Conservation (phyloP, 64 coral and sea anemone species). For the Montipora sp. region DNA sequence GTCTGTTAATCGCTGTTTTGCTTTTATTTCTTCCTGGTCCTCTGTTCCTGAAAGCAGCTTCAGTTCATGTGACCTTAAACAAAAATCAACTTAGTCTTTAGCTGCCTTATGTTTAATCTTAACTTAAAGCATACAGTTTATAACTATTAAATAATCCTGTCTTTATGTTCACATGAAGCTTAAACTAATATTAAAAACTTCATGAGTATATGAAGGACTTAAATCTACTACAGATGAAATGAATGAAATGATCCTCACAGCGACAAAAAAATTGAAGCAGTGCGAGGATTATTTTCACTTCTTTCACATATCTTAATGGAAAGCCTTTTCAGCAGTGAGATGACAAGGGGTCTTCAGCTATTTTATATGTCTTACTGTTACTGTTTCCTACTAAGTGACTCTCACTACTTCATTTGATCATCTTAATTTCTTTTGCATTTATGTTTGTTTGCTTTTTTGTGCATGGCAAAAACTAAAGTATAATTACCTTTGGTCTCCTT, state of each 20-base stretch:
- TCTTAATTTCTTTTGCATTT: not conserved
- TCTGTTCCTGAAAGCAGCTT: constrained; percentile 54
- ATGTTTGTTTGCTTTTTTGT: not conserved
- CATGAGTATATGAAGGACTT: constrained; percentile 42
- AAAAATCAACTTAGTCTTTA: constrained; percentile 49
- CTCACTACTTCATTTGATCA: not conserved
- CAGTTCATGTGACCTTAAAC: constrained; percentile 65
- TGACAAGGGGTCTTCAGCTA: not conserved
- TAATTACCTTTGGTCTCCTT: constrained; percentile 22
- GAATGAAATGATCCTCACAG: not conserved
- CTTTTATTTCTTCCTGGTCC: constrained; percentile 60
- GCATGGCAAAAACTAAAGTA: not conserved
- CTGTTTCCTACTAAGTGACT: not conserved
- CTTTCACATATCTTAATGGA: not conserved
- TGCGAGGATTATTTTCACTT: not conserved
- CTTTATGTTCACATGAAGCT: constrained; percentile 21
- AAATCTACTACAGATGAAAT: too few species aligned
- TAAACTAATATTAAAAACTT: constrained; percentile 12
- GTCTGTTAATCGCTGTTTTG: constrained; percentile 61
- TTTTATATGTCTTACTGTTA: not conserved
- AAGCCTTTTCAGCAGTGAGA: not conserved
- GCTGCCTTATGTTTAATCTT: constrained; percentile 36
- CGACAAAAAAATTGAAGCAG: not conserved
- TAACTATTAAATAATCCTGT: constrained; percentile 36
- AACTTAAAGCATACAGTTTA: constrained; percentile 47